Evolutionary conservation across 2,113 vertebrate genomes (phyloP).

Genomic region (Motacilla tschutschensis): DNA sequence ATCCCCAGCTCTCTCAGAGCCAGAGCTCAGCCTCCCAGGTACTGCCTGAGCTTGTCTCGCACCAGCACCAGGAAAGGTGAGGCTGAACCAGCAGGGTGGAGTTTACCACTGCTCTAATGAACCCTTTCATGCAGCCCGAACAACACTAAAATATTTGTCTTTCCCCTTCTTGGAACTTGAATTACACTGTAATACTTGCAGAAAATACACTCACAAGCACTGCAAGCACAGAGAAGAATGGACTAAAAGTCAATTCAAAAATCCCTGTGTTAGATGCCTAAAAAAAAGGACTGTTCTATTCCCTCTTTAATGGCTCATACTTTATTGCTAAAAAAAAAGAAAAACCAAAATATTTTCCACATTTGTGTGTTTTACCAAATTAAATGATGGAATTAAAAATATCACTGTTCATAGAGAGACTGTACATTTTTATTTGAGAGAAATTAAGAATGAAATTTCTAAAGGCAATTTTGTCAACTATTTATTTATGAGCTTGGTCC

Average conservation of each 20-base stretch:
- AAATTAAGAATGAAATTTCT: neutral
- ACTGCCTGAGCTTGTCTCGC: constrained; percentile 44
- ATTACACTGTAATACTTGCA: neutral
- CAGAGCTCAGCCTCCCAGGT: constrained; percentile 3
- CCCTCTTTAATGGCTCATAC: neutral
- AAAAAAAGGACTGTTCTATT: neutral
- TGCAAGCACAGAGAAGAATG: neutral
- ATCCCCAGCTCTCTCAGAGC: neutral
- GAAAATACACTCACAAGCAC: neutral
- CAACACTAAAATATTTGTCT: neutral
- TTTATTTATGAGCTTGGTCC: neutral
- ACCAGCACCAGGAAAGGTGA: constrained; percentile 9
- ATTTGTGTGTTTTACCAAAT: neutral
- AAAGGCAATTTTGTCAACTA: neutral
- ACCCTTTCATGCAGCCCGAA: neutral
- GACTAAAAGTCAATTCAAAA: neutral
- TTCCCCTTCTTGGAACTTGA: neutral
- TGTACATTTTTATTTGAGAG: neutral
- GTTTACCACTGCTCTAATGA: constrained; percentile 28
- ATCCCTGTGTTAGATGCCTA: neutral
- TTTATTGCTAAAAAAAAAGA: no score
- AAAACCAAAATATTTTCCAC: neutral
- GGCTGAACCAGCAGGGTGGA: constrained; percentile 56
- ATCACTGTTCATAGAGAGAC: neutral
- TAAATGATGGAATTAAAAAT: neutral